phyloP scores from a whole-genome alignment of 2,113 vertebrate genomes.

The Aldabrachelys gigantea region DNA sequence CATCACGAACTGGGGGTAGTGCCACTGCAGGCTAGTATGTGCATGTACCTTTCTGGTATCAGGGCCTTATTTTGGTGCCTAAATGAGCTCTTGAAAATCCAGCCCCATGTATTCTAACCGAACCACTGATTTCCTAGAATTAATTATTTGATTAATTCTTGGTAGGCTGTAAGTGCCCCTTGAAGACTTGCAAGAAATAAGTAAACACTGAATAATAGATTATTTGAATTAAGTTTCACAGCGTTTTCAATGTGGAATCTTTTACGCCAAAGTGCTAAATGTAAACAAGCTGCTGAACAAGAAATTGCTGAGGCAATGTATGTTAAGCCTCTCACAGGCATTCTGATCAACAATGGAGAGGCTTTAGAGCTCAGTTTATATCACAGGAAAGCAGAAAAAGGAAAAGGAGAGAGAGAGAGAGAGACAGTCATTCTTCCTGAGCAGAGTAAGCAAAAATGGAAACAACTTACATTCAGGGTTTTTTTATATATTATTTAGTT shows the following conservation, averaged over 20 bases:
- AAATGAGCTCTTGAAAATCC: neutral
- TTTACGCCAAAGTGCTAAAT: neutral
- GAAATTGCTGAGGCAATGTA: neutral
- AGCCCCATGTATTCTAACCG: rapidly evolving
- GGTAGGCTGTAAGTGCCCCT: neutral
- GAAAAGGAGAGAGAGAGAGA: neutral
- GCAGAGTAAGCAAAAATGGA: constrained; percentile 28
- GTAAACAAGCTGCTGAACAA: neutral
- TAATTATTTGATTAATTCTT: neutral
- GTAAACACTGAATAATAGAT: constrained; percentile 5
- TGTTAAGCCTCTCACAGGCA: neutral
- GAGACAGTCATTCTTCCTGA: neutral
- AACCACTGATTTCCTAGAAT: neutral
- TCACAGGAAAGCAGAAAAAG: neutral
- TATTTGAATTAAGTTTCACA: neutral
- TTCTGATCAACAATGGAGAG: neutral
- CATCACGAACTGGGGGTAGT: neutral
- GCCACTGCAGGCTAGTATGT: neutral
- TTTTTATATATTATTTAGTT: constrained; percentile 64
- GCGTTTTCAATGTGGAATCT: neutral
- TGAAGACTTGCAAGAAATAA: neutral
- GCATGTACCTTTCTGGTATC: neutral
- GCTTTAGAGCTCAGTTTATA: neutral
- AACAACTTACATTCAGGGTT: constrained; percentile 6
- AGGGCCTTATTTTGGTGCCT: neutral